Conservation (phyloP, 2,113 vertebrate genomes). For the Haliaeetus leucogaster region DNA sequence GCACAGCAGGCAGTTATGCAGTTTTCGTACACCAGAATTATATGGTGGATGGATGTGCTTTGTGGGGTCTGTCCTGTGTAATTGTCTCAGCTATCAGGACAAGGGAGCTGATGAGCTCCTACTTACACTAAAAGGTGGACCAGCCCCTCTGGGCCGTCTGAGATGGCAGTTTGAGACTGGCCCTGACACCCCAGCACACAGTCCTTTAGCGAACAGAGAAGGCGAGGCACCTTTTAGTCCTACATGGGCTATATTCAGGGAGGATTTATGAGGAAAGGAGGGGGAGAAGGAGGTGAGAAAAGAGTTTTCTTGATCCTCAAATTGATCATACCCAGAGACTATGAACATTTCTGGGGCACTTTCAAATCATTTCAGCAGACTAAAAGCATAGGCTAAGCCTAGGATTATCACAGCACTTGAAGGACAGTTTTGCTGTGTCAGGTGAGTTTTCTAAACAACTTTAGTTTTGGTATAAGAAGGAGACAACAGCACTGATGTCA, state of each 20-base stretch:
- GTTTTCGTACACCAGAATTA: not conserved
- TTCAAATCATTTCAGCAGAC: not conserved
- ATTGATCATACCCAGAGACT: not conserved
- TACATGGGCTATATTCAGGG: not conserved
- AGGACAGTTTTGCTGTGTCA: not conserved
- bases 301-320: not conserved
- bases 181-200: not conserved
- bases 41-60: not conserved
- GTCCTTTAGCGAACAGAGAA: not conserved
- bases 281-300: not conserved
- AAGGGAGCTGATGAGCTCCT: not conserved
- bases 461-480: not conserved
- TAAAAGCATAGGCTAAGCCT: not conserved
- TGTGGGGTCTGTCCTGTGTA: not conserved
- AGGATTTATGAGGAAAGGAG: not conserved
- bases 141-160: not conserved
- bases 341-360: not conserved
- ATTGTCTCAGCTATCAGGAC: not conserved
- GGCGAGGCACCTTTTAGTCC: not conserved
- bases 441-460: not conserved
- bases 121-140: no score
- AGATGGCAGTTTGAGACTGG: not conserved
- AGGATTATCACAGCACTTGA: not conserved
- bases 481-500: not conserved
- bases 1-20: not conserved